A percentile compares a stretch with the other conserved stretches of the same genome.
Evolutionary conservation across 2,888 invertebrate species (phyloP).

Genomic region (Philereme transversata): DNA sequence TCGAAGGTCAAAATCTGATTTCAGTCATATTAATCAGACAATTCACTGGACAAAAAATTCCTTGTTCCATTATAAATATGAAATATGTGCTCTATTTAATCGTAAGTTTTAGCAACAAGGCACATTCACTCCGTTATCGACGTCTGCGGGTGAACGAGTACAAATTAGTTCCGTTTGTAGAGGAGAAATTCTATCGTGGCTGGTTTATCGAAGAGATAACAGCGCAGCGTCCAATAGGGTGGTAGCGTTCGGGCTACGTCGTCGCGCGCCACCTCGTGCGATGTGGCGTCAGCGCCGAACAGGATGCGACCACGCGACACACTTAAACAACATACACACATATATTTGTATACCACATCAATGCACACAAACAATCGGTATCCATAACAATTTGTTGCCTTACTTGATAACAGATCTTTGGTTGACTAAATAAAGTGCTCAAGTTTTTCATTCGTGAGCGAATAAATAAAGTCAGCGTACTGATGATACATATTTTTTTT

Average conservation of each 20-base stretch:
- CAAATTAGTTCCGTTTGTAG: constrained; percentile 70
- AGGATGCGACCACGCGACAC: constrained; percentile 75
- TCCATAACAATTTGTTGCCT: constrained; percentile 44
- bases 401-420: constrained; percentile 24
- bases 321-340: constrained; percentile 47
- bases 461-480: not conserved
- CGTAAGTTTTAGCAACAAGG: constrained; percentile 1
- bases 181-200: constrained; percentile 78
- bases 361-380: constrained; percentile 47
- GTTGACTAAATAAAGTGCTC: constrained; percentile 16
- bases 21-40: not conserved
- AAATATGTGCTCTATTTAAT: not conserved
- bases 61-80: not conserved
- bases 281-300: constrained; percentile 75
- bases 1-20: not conserved
- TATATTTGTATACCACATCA: constrained; percentile 30
- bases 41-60: not conserved
- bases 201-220: constrained; percentile 70
- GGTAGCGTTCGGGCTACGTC: constrained; percentile 64
- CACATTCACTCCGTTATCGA: constrained; percentile 29
- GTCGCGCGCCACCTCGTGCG: constrained; percentile 70
- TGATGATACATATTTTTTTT: not conserved
- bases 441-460: constrained; percentile 6
- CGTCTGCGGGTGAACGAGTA: constrained; percentile 48
- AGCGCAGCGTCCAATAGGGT: constrained; percentile 71